phyloP scores from a whole-genome alignment of 2,888 invertebrate genomes.

The Watsonalla cultraria region DNA sequence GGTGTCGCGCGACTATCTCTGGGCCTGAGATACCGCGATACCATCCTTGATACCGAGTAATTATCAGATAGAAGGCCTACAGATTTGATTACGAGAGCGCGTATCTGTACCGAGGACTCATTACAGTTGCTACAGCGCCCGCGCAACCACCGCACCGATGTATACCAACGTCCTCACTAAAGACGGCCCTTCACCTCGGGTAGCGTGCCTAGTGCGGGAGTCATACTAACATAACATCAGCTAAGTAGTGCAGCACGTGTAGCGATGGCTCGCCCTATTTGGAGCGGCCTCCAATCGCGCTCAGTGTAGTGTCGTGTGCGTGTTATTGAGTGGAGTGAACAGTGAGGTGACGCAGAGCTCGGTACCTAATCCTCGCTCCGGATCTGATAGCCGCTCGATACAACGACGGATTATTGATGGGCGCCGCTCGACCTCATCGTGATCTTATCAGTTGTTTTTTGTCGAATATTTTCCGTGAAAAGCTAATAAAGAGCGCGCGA shows the following conservation, averaged over 20 bases:
- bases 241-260: too few relatives aligned
- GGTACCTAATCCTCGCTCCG: conserved; percentile 25
- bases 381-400: conserved; percentile 36
- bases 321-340: not conserved
- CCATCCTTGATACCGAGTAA: conserved; percentile 65
- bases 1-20: conserved; percentile 8
- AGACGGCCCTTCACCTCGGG: too few relatives aligned
- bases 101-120: conserved; percentile 47
- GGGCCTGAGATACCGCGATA: conserved; percentile 57
- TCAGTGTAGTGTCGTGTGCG: not conserved
- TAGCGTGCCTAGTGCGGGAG: too few relatives aligned
- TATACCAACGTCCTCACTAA: not conserved
- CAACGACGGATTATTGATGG: conserved; percentile 64
- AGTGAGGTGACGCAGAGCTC: conserved; percentile 1
- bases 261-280: too few relatives aligned
- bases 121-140: conserved; percentile 39
- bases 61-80: conserved; percentile 69
- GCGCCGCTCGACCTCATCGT: conserved; percentile 63
- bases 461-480: conserved; percentile 69
- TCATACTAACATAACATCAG: too few relatives aligned
- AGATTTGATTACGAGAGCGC: conserved; percentile 70
- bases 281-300: not conserved
- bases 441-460: conserved; percentile 72
- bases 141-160: conserved; percentile 19
- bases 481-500: conserved; percentile 47